phyloP scores from a whole-genome alignment of 2,888 invertebrate species.

The Yponomeuta cagnagella region DNA sequence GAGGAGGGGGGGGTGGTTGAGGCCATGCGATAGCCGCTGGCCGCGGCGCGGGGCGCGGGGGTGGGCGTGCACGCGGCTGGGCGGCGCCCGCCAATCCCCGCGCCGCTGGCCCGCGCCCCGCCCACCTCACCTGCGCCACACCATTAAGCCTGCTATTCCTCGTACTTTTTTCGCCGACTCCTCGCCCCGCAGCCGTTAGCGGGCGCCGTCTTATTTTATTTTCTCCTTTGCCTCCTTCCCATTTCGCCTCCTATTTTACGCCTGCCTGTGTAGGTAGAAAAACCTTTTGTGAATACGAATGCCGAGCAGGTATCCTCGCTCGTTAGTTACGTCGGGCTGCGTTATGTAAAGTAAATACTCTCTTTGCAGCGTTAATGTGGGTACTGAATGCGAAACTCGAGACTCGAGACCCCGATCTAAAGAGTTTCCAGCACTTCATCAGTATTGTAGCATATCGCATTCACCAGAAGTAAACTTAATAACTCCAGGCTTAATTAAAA shows the following conservation, averaged over 20 bases:
- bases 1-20: slow-evolving; percentile 27
- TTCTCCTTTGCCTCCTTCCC: slow-evolving; percentile 74
- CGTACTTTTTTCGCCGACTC: slow-evolving; percentile 68
- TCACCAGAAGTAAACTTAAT: neutral
- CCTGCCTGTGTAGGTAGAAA: slow-evolving; percentile 69
- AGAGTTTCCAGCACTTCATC: neutral
- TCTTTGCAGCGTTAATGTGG: slow-evolving; percentile 12
- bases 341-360: slow-evolving; percentile 71
- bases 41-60: slow-evolving; percentile 28
- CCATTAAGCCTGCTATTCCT: slow-evolving; percentile 69
- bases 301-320: slow-evolving; percentile 69
- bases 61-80: slow-evolving; percentile 62
- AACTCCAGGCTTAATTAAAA: slow-evolving; percentile 6
- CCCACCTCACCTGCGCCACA: slow-evolving; percentile 73
- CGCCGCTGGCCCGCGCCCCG: slow-evolving; percentile 59
- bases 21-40: slow-evolving; percentile 22
- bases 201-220: slow-evolving; percentile 75
- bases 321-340: slow-evolving; percentile 63
- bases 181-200: slow-evolving; percentile 62
- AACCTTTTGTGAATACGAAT: slow-evolving; percentile 75
- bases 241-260: slow-evolving; percentile 70
- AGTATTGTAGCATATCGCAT: neutral
- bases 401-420: neutral
- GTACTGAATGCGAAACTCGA: slow-evolving; percentile 8
- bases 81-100: slow-evolving; percentile 71